These are phyloP conservation scores for Apamea sordens DNA, from an alignment of 2,888 invertebrate genomes.

Conservation along the genomic window DNA sequence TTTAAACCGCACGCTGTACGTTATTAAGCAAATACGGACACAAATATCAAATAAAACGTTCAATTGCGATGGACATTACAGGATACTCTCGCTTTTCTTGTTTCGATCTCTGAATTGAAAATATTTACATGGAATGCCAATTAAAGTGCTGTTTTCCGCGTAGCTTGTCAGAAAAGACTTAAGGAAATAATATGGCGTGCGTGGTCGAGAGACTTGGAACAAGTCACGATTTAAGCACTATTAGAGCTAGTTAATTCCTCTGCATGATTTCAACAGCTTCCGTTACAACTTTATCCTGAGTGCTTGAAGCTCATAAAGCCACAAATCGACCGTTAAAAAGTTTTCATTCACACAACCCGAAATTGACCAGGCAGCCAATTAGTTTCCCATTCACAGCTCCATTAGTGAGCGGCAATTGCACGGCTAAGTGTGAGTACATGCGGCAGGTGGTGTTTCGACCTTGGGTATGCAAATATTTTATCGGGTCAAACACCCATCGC, in stretches of 20 bases:
- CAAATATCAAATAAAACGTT: conserved; percentile 30
- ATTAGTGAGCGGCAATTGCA: conserved; percentile 65
- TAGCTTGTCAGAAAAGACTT: conserved; percentile 39
- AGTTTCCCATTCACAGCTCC: conserved; percentile 62
- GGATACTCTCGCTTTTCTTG: conserved; percentile 51
- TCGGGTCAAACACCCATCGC: conserved; percentile 80
- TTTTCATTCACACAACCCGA: conserved; percentile 60
- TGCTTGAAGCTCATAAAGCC: conserved; percentile 16
- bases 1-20: conserved; percentile 16
- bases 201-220: conserved; percentile 20
- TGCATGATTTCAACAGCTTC: conserved; percentile 33
- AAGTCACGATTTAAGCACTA: conserved; percentile 39
- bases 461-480: conserved; percentile 81
- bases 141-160: conserved; percentile 31
- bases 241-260: conserved; percentile 20
- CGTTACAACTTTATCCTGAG: conserved; percentile 19
- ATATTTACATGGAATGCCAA: conserved; percentile 50
- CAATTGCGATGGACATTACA: conserved; percentile 28
- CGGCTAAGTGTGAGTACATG: conserved; percentile 62
- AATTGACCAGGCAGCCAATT: conserved; percentile 57
- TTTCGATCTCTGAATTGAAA: conserved; percentile 41
- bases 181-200: conserved; percentile 27
- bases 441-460: conserved; percentile 81
- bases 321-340: conserved; percentile 38
- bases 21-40: conserved; percentile 43